Percentiles rank a stretch among this genome's conserved stretches.
phyloP scores from a whole-genome alignment of 2,888 invertebrate species.

The Mantis religiosa region DNA sequence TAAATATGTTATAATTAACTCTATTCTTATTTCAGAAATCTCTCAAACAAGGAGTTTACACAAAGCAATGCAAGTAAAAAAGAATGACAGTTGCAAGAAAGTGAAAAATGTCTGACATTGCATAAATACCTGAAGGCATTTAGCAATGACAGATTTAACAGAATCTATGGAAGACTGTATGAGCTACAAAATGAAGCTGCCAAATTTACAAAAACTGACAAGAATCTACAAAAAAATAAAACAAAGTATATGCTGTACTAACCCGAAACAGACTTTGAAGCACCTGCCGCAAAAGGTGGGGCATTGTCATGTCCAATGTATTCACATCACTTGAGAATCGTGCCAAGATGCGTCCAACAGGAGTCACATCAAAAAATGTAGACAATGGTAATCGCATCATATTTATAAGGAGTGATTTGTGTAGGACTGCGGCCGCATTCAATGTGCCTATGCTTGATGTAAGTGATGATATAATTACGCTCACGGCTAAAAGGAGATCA shows the following conservation, averaged over 20 bases:
- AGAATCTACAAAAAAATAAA: no score
- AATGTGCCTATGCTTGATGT: constrained; percentile 56
- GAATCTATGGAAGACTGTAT: no score
- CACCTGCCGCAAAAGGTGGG: constrained; percentile 38
- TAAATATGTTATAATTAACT: no score
- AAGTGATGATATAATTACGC: constrained; percentile 53
- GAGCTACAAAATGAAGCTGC: no score
- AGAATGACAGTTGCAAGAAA: no score
- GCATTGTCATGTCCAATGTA: constrained; percentile 51
- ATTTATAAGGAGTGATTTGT: constrained; percentile 52
- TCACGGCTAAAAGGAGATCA: constrained; percentile 44
- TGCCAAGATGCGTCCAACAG: constrained; percentile 68
- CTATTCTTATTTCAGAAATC: no score
- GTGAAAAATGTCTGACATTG: no score
- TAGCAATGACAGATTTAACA: no score
- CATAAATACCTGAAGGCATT: no score
- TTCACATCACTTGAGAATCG: constrained; percentile 57
- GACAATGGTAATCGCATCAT: constrained; percentile 57
- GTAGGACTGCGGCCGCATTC: constrained; percentile 57
- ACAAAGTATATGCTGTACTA: constrained; percentile 17
- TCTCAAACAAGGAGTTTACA: no score
- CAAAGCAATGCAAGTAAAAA: no score
- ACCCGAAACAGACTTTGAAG: constrained; percentile 41
- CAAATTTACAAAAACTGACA: no score
- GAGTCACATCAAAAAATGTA: constrained; percentile 71